Evolutionary conservation across 2,888 invertebrate genomes (phyloP), one percentile per base, ranked within the genome.

Genomic region (Trichogramma dendrolimi): DNA sequence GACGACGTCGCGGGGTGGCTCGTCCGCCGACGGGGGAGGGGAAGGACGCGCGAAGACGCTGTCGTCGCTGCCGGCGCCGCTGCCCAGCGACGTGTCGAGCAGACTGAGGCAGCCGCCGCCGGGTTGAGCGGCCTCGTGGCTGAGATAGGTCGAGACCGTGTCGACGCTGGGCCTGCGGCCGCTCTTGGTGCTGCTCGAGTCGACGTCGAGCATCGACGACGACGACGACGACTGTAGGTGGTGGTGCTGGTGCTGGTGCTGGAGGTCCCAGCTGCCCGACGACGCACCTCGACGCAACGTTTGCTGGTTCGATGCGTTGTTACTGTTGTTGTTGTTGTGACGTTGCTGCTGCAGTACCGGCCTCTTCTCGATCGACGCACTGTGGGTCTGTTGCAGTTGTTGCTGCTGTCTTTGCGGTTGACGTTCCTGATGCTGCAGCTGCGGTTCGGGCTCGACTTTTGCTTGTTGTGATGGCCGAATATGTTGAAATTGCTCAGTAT

Each of bases 71-170:
- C 88, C 86, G 52, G 84, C 83, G 71, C 88, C 88, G 76, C 87
- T 88, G 79, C 89, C 87, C 55, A 90, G 77, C 67, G 89, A 80
- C 27, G 27, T 55, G 80, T 88, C 87, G 67, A 87, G 84, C 0
- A 86, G 84, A 81, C 90, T 91, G 27, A 27, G 27, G 27, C n/a
- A n/a, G n/a, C n/a, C n/a, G n/a, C n/a, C n/a, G n/a, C 27, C 27
- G 27, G 27, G 3, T 27, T 27, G 27, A 2, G 27, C 27, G 27
- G 27, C 27, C 79, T 91, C 92, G 69, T 89, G 92, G 76, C 92
- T 92, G 71, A 93, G 84, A 82, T 93, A 93, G 0, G 93, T 93
- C 62, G 92, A 92, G 42, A 93, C 91, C 8, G 93, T 93, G 78
- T 93, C 93, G 49, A 92, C 87, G 76, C 92, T 92, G 61, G 92